Percentiles rank a stretch among this genome's conserved stretches.
phyloP scores from a whole-genome alignment of 1,140 invertebrate genomes.

The Theocolax elegans region DNA sequence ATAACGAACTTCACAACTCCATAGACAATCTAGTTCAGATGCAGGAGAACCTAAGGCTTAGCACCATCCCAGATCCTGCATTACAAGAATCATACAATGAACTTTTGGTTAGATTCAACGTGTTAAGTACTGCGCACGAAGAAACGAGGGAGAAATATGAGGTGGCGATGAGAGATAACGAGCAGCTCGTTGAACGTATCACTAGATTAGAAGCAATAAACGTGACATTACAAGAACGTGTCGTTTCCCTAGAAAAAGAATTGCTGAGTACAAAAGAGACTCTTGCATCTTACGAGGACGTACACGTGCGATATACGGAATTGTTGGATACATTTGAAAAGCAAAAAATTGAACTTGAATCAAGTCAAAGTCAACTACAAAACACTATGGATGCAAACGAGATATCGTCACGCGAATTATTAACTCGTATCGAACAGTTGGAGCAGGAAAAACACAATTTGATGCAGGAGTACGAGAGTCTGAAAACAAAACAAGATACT shows the following conservation, averaged over 20 bases:
- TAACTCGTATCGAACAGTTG: constrained; percentile 10
- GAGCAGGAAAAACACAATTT: constrained; percentile 32
- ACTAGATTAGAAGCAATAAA: constrained; percentile 63
- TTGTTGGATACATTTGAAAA: constrained; percentile 31
- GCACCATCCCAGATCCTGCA: constrained; percentile 42
- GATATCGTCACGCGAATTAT: constrained; percentile 9
- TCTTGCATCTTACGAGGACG: background rate
- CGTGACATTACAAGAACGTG: constrained; percentile 56
- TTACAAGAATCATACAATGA: constrained; percentile 54
- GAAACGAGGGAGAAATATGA: constrained; percentile 69
- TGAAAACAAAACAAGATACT: background rate
- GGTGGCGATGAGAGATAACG: constrained; percentile 69
- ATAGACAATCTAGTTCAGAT: constrained; percentile 67
- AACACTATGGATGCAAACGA: constrained; percentile 38
- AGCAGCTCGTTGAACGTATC: constrained; percentile 68
- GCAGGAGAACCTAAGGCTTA: constrained; percentile 53
- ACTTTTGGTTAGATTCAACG: constrained; percentile 48
- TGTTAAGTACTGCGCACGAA: constrained; percentile 70
- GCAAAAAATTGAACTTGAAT: constrained; percentile 45
- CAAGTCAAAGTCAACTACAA: constrained; percentile 34
- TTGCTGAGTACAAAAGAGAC: constrained; percentile 36
- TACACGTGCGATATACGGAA: constrained; percentile 35
- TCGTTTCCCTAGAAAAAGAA: constrained; percentile 56
- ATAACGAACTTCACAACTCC: constrained; percentile 74
- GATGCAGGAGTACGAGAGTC: constrained; percentile 21